Percentiles rank a stretch among this genome's conserved stretches.
Evolutionary conservation across 2,113 vertebrate species (phyloP).

Genomic region (Penelope pileata): DNA sequence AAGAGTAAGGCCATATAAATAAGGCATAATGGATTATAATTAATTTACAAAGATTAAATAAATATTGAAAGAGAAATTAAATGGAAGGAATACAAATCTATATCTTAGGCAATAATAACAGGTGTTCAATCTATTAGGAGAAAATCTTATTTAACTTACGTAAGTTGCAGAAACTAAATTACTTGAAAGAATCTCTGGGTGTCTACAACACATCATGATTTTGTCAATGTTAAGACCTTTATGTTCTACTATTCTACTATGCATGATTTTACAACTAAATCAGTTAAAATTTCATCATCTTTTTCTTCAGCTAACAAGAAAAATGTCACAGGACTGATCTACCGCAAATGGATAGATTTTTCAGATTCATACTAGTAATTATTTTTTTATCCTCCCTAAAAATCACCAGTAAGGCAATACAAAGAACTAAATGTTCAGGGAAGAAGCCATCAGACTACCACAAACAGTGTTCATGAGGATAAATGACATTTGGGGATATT

Average conservation of each 20-base stretch:
- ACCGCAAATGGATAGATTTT: background rate
- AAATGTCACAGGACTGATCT: background rate
- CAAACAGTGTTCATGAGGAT: background rate
- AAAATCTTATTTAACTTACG: background rate
- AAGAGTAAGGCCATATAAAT: background rate
- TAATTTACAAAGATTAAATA: background rate
- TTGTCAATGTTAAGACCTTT: background rate
- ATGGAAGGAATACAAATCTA: background rate
- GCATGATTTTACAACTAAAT: too few species aligned
- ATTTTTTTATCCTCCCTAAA: background rate
- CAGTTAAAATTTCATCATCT: background rate
- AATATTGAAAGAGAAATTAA: background rate
- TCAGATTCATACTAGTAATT: background rate
- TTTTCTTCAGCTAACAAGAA: background rate
- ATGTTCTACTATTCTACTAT: background rate
- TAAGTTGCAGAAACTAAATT: background rate
- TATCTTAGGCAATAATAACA: background rate
- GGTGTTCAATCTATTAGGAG: background rate
- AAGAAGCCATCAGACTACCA: background rate
- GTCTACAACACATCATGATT: background rate
- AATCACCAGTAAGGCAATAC: background rate
- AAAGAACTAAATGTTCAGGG: background rate
- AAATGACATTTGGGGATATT: background rate
- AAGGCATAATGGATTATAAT: background rate
- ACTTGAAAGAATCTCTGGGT: background rate